A percentile compares a stretch with the other conserved stretches of the same genome.
These are phyloP conservation scores for Drosophila biarmipes DNA, from an alignment of 1,140 invertebrate species.

Conservation along the genomic window DNA sequence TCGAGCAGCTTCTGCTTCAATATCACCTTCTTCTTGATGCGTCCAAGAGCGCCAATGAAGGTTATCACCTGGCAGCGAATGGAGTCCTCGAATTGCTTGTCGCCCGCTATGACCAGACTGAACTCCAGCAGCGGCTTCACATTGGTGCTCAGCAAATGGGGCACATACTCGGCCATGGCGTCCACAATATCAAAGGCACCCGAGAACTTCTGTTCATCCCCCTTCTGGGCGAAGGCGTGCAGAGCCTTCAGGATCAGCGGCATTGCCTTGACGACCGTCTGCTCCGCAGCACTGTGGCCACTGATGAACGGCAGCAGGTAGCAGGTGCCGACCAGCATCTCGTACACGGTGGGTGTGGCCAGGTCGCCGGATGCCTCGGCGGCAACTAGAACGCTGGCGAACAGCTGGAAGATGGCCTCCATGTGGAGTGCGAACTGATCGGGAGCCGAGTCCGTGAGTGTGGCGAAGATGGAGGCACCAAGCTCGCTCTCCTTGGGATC, in stretches of 20 bases:
- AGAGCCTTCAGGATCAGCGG: slow-evolving; percentile 88
- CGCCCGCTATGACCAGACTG: slow-evolving; percentile 87
- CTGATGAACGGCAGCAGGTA: slow-evolving; percentile 73
- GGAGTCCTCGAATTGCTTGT: slow-evolving; percentile 86
- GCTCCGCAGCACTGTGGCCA: slow-evolving; percentile 68
- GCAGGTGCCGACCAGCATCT: slow-evolving; percentile 68
- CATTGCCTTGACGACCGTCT: slow-evolving; percentile 88
- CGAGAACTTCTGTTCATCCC: slow-evolving; percentile 87
- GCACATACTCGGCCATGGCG: slow-evolving; percentile 89
- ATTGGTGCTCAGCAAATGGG: slow-evolving; percentile 88
- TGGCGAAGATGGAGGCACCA: slow-evolving; percentile 77
- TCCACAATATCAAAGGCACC: slow-evolving; percentile 90
- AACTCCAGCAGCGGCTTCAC: slow-evolving; percentile 88
- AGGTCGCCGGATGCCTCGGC: slow-evolving; percentile 65
- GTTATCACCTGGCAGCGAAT: slow-evolving; percentile 89
- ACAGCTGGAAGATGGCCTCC: slow-evolving; percentile 71
- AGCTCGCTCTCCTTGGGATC: slow-evolving; percentile 78
- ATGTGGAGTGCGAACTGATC: slow-evolving; percentile 82
- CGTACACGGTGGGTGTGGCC: slow-evolving; percentile 65
- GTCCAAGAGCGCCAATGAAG: slow-evolving; percentile 88
- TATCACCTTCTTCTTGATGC: slow-evolving; percentile 90
- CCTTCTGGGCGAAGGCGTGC: slow-evolving; percentile 85
- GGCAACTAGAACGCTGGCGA: slow-evolving; percentile 48
- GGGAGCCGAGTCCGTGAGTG: slow-evolving; percentile 70
- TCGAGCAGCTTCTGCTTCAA: slow-evolving; percentile 90